Percentiles rank a stretch among this genome's conserved stretches.
phyloP scores from a whole-genome alignment of 2,797 vertebrate genomes.

The Acanthornis magna region DNA sequence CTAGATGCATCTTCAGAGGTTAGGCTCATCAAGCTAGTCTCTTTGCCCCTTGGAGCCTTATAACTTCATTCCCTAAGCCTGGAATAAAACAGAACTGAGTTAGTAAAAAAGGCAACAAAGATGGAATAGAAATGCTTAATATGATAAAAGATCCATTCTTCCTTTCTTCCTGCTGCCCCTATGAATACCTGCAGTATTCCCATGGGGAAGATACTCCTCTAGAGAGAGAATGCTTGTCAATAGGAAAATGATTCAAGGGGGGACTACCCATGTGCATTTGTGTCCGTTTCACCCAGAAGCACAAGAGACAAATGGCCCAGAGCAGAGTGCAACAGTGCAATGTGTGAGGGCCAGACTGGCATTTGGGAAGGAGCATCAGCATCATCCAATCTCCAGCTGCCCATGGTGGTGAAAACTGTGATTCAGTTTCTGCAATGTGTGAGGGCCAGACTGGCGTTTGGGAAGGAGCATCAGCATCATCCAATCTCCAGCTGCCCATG shows the following conservation, averaged over 20 bases:
- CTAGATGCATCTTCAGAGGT: constrained; percentile 22
- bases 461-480: too few species aligned
- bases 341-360: background rate
- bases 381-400: rapidly evolving
- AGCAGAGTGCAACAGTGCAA: background rate
- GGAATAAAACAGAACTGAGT: constrained; percentile 7
- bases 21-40: background rate
- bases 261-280: background rate
- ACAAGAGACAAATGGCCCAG: background rate
- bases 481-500: too few species aligned
- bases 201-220: background rate
- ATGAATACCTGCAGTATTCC: background rate
- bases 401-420: background rate
- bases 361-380: background rate
- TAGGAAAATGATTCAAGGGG: background rate
- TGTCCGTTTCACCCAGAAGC: background rate
- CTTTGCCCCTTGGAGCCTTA: constrained; percentile 8
- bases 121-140: background rate
- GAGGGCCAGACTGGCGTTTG: too few species aligned
- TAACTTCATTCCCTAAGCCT: background rate
- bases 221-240: background rate
- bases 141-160: background rate
- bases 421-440: too few species aligned
- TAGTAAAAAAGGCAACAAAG: background rate
- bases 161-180: background rate